Evolutionary conservation across 2,888 invertebrate genomes (phyloP), one percentile per base, ranked within the genome.

Genomic region (Charanyca ferruginea): DNA sequence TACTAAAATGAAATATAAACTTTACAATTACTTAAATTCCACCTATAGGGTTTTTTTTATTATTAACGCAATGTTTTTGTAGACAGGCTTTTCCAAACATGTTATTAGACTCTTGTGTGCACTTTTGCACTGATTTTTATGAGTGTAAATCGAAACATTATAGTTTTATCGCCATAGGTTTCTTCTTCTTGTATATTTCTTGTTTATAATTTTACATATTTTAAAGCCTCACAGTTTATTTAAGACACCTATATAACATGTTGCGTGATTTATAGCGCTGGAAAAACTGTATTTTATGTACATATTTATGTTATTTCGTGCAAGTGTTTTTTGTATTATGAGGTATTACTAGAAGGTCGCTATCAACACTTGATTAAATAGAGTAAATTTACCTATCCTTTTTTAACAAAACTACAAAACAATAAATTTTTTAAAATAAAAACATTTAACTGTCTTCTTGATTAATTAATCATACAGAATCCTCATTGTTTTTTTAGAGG

Each of bases 321-420:
- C 25, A 54, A 65, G n/a, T 48, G 23, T 53, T 53, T 58, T 20
- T 28, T 22, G 11, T 35, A 53, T 18, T 28, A 9, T 25, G 13
- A 47, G 4, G 23, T 58, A 66, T 66, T 58, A 23, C 6, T 23
- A 58, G 23, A 67, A 66, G 18, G 22, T 28, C 5, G 3, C 47
- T 23, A 28, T 16, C 4, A 45, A 32, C 23, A 51, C 6, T 45
- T 54, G n/a, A 49, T 51, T 41, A 68, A 49, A 38, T 45, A 66
- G 9, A 62, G 9, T 22, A 28, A 51, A 44, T 25, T 45, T 44
- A 35, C 8, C 25, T 11, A 13, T 49, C 3, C 0, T 44, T 51
- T 51, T 49, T n/a, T 9, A 49, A 62, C 28, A 1, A 4, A 11
- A n/a, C n/a, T 25, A 22, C 16, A 16, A 61, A 71, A 28, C 38